Evolutionary conservation across 2,113 vertebrate genomes (phyloP), one percentile per base, ranked within the genome.

Genomic region (Archilochus colubris): DNA sequence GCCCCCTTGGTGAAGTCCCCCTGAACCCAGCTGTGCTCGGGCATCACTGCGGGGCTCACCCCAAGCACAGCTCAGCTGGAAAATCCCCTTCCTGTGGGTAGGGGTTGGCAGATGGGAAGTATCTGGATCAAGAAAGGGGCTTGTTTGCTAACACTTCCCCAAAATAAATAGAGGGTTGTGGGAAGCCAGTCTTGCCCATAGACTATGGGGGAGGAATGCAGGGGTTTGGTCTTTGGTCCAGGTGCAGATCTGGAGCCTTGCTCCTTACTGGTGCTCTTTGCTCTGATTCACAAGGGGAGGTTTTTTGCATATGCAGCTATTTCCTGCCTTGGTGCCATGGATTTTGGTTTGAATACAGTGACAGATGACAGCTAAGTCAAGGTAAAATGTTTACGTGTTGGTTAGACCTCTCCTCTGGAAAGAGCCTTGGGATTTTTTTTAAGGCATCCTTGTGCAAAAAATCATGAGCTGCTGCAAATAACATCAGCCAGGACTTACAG

Each of bases 161-260:
- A 48, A 48, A 48, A 48, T 18, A 48, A 48, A 20, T 20, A 48
- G 46, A 48, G 46, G 46, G 20, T 48, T 48, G 16, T 51, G 57
- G 43, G 57, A 40, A 48, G 57, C 64, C 46, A 7, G 16, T 0
- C 58, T 43, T 74, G 40, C 46, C 12, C 7, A 18, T 12, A 51
- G 18, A 3, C 43, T 6, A 54, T 3, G 0, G 38, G 20, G 82
- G 38, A 30, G 50, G 57, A 0, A 0, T 17, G 61, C 2, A 12
- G 66, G 63, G 74, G 40, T 12, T 74, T 50, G 28, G 44, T 38
- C 66, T 74, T 83, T 62, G 74, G 80, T 66, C 63, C 74, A 80
- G 75, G 33, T 76, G 76, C 59, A 76, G 40, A 73, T 19, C 55
- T 44, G 72, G 76, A 72, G 38, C 73, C 13, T 40, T 33, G 63